Conservation (phyloP, 2,797 vertebrate species). For the Microctenopoma stevenorrisi region DNA sequence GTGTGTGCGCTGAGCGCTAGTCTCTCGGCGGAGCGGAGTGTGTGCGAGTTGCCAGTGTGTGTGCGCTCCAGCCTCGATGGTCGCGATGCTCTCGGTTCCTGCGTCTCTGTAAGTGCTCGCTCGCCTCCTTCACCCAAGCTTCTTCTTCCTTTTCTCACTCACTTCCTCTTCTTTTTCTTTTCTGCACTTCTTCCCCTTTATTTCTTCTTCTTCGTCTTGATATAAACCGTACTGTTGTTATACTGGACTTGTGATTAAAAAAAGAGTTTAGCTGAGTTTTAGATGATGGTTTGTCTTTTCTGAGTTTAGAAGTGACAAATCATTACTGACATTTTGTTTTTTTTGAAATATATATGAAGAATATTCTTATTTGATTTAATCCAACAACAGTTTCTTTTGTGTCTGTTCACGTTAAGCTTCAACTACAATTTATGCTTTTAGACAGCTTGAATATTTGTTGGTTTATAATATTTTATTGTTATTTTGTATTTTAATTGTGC, state of each 20-base stretch:
- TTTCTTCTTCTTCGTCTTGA: constrained; percentile 10
- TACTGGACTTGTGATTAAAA: constrained; percentile 32
- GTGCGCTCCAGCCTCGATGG: constrained; percentile 62
- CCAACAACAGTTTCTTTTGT: constrained; percentile 7
- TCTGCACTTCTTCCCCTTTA: constrained; percentile 16
- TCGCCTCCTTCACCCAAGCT: constrained; percentile 47
- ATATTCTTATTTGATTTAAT: constrained; percentile 9
- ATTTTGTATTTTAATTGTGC: background rate
- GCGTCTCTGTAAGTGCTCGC: constrained; percentile 71
- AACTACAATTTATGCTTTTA: background rate
- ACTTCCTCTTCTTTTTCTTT: constrained; percentile 35
- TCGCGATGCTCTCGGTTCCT: constrained; percentile 76
- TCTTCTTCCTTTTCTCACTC: constrained; percentile 22
- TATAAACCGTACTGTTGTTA: constrained; percentile 15
- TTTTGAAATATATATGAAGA: background rate
- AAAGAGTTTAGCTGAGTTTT: constrained; percentile 46
- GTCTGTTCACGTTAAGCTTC: background rate
- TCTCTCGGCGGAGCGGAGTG: constrained; percentile 45
- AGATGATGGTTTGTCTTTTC: constrained; percentile 2
- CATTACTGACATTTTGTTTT: background rate
- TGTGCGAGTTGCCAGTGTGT: constrained; percentile 61
- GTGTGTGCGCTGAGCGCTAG: constrained; percentile 41
- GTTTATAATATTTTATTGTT: constrained; percentile 16
- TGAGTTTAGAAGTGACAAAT: constrained; percentile 20
- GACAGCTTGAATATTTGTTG: background rate